phyloP scores from a whole-genome alignment of 2,888 invertebrate species.

The Fragum whitleyi region DNA sequence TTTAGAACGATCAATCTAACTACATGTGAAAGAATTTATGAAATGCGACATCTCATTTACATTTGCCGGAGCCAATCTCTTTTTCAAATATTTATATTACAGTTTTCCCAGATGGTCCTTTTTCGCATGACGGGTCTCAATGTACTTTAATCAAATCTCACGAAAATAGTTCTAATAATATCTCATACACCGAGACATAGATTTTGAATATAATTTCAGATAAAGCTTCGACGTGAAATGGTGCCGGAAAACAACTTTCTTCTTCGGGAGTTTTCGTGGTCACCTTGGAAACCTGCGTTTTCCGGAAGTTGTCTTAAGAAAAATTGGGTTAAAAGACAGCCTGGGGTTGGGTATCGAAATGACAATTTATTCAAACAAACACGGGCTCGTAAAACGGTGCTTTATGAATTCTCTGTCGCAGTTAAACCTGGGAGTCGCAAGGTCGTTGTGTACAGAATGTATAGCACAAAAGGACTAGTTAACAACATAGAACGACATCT shows the following conservation, averaged over 20 bases:
- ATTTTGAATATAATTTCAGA: not conserved
- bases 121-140: too few species aligned
- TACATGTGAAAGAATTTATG: too few species aligned
- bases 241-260: conserved; percentile 33
- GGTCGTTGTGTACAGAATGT: conserved; percentile 15
- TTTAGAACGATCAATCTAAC: too few species aligned
- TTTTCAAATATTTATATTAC: too few species aligned
- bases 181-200: too few species aligned
- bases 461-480: not conserved
- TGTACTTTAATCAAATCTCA: too few species aligned
- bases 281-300: conserved; percentile 24
- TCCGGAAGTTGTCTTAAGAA: not conserved
- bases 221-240: conserved; percentile 24
- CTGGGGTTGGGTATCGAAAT: not conserved
- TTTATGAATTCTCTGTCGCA: conserved; percentile 32
- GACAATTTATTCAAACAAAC: conserved; percentile 3
- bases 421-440: not conserved
- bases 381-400: not conserved
- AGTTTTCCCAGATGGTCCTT: too few species aligned
- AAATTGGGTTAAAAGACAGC: not conserved
- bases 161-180: too few species aligned
- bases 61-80: too few species aligned
- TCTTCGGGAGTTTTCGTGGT: conserved; percentile 32
- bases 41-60: too few species aligned
- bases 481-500: not conserved